These are phyloP conservation scores for Tichodroma muraria DNA, from an alignment of 2,113 vertebrate genomes.

Conservation along the genomic window DNA sequence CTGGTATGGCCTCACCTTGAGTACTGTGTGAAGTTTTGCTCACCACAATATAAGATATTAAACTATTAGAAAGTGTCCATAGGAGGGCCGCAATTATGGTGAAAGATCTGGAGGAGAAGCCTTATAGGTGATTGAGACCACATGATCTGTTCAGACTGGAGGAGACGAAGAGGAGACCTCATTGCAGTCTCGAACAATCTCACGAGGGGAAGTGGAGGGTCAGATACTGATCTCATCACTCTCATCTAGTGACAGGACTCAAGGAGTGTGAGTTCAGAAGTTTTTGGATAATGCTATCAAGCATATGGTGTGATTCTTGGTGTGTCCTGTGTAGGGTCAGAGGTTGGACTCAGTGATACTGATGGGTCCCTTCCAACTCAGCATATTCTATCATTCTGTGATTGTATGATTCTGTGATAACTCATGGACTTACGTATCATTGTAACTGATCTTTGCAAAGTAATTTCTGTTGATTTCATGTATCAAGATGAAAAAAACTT, in stretches of 20 bases:
- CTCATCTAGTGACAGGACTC: neutral
- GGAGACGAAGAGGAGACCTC: neutral
- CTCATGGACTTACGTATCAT: neutral
- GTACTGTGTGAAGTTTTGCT: neutral
- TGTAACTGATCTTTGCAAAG: neutral
- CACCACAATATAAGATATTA: neutral
- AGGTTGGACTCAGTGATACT: neutral
- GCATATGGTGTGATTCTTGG: neutral
- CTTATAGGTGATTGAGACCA: neutral
- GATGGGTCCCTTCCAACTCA: neutral
- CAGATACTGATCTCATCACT: neutral
- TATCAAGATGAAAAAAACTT: neutral
- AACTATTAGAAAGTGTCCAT: neutral
- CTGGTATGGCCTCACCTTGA: neutral
- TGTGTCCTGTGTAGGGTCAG: neutral
- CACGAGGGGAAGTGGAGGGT: accelerated
- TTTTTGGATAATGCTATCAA: neutral
- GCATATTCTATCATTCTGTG: neutral
- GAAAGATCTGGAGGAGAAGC: neutral
- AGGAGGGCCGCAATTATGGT: neutral
- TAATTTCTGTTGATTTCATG: neutral
- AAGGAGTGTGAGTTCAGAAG: neutral
- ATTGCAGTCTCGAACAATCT: neutral
- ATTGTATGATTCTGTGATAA: neutral
- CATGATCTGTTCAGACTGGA: neutral